A percentile compares a stretch with the other conserved stretches of the same genome.
These are phyloP conservation scores for Actinia equina DNA, from an alignment of 64 coral and sea anemone genomes.

Conservation along the genomic window DNA sequence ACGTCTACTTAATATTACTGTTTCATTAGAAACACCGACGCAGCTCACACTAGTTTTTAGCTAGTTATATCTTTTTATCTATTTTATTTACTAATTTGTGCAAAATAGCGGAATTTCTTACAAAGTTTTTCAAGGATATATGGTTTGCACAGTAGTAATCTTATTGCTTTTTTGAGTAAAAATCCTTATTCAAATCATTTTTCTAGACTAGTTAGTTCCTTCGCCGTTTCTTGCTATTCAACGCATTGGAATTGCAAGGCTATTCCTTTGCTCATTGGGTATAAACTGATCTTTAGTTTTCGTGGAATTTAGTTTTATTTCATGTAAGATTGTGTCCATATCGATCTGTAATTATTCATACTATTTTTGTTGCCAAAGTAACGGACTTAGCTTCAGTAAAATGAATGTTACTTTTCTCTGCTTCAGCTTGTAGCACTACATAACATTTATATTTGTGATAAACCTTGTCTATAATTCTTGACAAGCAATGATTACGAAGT, in stretches of 20 bases:
- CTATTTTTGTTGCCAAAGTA: slow-evolving; percentile 17
- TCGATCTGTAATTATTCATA: neutral
- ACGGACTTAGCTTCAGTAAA: neutral
- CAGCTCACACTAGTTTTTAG: too few species aligned
- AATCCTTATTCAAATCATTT: neutral
- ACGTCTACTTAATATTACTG: too few species aligned
- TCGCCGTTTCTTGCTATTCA: too few species aligned
- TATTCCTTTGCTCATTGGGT: neutral
- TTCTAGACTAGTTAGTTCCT: neutral
- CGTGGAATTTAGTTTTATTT: slow-evolving; percentile 6
- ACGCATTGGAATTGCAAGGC: neutral
- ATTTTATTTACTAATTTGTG: too few species aligned
- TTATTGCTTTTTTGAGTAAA: neutral
- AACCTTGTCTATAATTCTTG: neutral
- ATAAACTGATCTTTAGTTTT: neutral
- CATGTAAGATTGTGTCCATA: slow-evolving; percentile 1
- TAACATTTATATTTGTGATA: neutral
- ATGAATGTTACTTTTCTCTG: neutral
- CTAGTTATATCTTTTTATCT: too few species aligned
- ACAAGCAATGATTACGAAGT: neutral
- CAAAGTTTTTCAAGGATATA: too few species aligned
- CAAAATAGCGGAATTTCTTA: too few species aligned
- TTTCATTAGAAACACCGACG: too few species aligned
- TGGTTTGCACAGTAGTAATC: neutral
- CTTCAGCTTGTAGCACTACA: neutral